A percentile compares a stretch with the other conserved stretches of the same genome.
phyloP scores from a whole-genome alignment of 2,113 vertebrate genomes.

The Boulengeromyrus knoepffleri region DNA sequence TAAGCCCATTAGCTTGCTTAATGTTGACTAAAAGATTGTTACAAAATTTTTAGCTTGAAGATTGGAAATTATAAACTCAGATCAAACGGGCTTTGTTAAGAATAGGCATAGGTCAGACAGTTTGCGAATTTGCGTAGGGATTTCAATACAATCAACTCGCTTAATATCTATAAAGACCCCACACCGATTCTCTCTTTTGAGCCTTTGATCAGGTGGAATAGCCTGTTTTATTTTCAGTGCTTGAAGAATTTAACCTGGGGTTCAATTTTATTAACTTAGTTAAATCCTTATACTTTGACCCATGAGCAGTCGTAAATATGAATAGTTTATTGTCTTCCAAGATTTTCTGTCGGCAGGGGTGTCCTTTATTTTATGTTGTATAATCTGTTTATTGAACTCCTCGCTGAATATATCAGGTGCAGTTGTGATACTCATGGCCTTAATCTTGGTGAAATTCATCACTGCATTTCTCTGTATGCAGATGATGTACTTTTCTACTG shows the following conservation, averaged over 20 bases:
- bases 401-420: no score
- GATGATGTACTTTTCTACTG: no score
- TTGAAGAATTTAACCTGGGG: background rate
- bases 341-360: no score
- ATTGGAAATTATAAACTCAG: background rate
- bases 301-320: no score
- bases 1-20: background rate
- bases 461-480: no score
- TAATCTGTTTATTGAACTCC: no score
- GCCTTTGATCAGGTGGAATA: background rate
- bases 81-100: background rate
- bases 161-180: background rate
- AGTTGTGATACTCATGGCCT: no score
- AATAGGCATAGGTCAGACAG: background rate
- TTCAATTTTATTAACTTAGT: background rate
- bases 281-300: no score
- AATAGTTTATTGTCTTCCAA: no score
- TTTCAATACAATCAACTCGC: background rate
- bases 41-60: background rate
- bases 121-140: background rate
- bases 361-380: no score
- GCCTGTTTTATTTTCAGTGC: background rate
- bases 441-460: no score
- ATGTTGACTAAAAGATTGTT: background rate
- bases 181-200: background rate